Evolutionary conservation across 2,797 vertebrate genomes (phyloP), one percentile per base, ranked within the genome.

Genomic region (Tokudaia muenninki): DNA sequence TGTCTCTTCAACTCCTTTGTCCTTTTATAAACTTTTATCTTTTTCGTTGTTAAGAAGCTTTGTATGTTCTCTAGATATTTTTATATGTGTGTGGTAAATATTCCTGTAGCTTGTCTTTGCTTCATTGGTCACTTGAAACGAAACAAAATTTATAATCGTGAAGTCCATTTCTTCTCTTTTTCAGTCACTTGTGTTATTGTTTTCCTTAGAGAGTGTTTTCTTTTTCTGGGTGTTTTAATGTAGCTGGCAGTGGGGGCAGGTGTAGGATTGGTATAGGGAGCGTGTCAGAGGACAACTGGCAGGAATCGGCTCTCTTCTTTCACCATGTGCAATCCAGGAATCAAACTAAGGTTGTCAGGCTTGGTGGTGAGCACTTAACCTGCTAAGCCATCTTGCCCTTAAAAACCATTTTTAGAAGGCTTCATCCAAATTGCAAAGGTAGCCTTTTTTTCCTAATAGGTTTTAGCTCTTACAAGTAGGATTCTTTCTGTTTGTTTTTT

Each of bases 21-120:
- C 92, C 31, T 0, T 93, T 82, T 96, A 80, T 93, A 67, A 93
- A 26, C 52, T 57, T 92, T 92, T 74, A 11, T 92, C 93, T 88
- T 90, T 88, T 91, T 84, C 72, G 13, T 90, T 87, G 67, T 82
- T 93, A 19, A 14, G 31, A 92, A 17, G 83, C 34, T 21, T 75
- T 55, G 47, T 80, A 19, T 55, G 11, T 37, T 29, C 21, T 67
- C 47, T 91, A 80, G 65, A 22, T 47, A 50, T 31, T 80, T 88
- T 52, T 77, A 24, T 77, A 65, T 14, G 31, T 91, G 44, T 52
- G 87, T 80, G 90, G 84, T 37, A 75, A 80, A 70, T 90, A 74
- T 55, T 79, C 78, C 44, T 65, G 5, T 91, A 67, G 52, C 29
- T 78, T 78, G 29, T 90, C 72, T n/a, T 47, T 7, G 50, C 57